Base-by-base conservation (phyloP, 1,140 invertebrate genomes). In the Harpegnathos saltator region DNA sequence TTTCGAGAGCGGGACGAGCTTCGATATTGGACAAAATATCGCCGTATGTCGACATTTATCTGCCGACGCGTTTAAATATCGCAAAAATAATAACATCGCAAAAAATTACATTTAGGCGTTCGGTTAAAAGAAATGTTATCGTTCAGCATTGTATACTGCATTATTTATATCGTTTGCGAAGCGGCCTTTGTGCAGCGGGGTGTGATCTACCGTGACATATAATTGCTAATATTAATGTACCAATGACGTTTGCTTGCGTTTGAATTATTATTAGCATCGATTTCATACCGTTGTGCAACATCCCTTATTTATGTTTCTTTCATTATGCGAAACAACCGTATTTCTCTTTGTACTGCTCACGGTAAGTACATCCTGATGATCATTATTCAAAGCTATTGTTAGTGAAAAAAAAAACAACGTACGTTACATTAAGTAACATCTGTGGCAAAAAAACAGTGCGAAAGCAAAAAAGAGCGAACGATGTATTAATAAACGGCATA, bases 21-120 rank as follows among this genome's bases (percentile, higher is more conserved):
- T 63, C 33, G 52, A 74, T 62, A 74, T 59, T 61, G 48, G n/a
- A 17, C 58, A 15, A 17, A n/a, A 38, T 15, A 44, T 17, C 52
- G 22, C 7, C 9, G 12, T 26, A 5, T 3, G 11, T n/a, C 19
- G 4, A 7, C n/a, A 19, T n/a, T 9, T 9, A 19, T 22, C 1
- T 17, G 1, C 5, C 17, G 15, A 24, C 38, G 24, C 26, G 29
- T 44, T 1, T 44, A 44, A 44, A 44, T 11, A 44, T 44, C 7
- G 38, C 9, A 11, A 44, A 44, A 33, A n/a, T 33, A 33, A 33
- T 33, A 33, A 33, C 7, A 11, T 44, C 11, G 7, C 7, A 44
- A 44, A 44, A 9, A 44, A 44, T 4, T 33, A 11, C 7, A 44
- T 44, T 44, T 44, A 44, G 38, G 5, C 29, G 29, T 44, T 7